Conservation (phyloP, 2,888 invertebrate genomes). For the Coelogynopora nodosa region DNA sequence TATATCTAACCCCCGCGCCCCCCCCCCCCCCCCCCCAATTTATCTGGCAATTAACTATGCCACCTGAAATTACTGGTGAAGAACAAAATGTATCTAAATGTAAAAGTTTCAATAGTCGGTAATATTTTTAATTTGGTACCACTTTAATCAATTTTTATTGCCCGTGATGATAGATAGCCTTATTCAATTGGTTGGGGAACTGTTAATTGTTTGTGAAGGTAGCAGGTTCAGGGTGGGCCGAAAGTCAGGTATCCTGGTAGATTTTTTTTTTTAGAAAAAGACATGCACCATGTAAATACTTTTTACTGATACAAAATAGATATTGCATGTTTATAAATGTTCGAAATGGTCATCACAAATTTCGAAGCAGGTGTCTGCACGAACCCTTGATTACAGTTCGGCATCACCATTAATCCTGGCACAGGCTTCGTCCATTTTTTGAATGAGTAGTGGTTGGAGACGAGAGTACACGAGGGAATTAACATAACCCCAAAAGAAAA, state of each 20-base stretch:
- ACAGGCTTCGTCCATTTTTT: not conserved
- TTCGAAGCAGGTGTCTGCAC: not conserved
- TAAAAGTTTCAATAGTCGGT: too few species aligned
- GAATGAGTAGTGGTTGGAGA: not conserved
- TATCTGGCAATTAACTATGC: too few species aligned
- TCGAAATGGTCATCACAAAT: not conserved
- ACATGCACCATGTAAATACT: not conserved
- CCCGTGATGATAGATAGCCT: too few species aligned
- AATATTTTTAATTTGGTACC: too few species aligned
- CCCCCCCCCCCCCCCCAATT: too few species aligned
- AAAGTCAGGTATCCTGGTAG: not conserved
- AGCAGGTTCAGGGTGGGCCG: not conserved
- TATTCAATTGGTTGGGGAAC: too few species aligned
- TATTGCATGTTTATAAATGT: not conserved
- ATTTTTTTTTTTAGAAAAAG: not conserved
- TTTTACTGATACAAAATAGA: not conserved
- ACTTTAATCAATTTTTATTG: too few species aligned
- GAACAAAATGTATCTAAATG: too few species aligned
- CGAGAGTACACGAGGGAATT: not conserved
- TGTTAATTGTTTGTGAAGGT: too few species aligned
- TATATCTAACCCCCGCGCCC: too few species aligned
- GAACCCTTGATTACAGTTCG: not conserved
- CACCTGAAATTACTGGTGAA: too few species aligned
- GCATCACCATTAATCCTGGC: not conserved
- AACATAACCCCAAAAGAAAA: not conserved